Percentiles rank a stretch among this genome's conserved stretches.
These are phyloP conservation scores for Scaptomyza graminum DNA, from an alignment of 1,140 invertebrate genomes.

Conservation along the genomic window DNA sequence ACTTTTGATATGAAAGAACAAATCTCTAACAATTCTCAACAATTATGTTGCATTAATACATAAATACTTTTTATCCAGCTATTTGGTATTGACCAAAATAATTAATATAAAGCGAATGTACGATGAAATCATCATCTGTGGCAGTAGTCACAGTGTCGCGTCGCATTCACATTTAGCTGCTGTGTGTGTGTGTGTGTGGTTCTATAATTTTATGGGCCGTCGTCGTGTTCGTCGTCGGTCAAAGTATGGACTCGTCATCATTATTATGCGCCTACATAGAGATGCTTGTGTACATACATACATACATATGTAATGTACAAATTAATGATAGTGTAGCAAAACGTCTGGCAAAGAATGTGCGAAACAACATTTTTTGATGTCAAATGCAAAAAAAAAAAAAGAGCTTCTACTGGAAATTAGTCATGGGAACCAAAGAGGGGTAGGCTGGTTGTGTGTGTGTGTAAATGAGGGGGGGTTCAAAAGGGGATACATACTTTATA, in stretches of 20 bases:
- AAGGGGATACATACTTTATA: neutral
- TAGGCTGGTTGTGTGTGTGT: too few relatives aligned
- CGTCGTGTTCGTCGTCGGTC: constrained; percentile 28
- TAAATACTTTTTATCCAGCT: constrained; percentile 5
- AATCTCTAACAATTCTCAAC: neutral
- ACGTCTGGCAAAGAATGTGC: constrained; percentile 36
- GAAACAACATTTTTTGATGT: constrained; percentile 8
- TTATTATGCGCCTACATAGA: constrained; percentile 31
- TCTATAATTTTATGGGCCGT: constrained; percentile 37
- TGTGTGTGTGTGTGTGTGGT: constrained; percentile 4
- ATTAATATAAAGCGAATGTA: neutral
- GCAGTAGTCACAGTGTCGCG: neutral
- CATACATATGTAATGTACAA: neutral
- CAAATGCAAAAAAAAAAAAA: constrained; percentile 24
- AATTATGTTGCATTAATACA: neutral
- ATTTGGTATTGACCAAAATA: constrained; percentile 17
- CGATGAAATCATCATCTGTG: constrained; percentile 32
- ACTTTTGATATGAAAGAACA: too few relatives aligned
- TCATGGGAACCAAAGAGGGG: neutral
- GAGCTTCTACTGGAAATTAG: constrained; percentile 19
- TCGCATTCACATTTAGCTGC: constrained; percentile 21
- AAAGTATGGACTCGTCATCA: constrained; percentile 36
- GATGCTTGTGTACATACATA: neutral
- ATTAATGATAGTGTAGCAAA: constrained; percentile 57
- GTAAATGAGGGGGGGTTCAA: neutral